phyloP scores from a whole-genome alignment of 2,888 invertebrate genomes.

The Amphipyra tragopoginis region DNA sequence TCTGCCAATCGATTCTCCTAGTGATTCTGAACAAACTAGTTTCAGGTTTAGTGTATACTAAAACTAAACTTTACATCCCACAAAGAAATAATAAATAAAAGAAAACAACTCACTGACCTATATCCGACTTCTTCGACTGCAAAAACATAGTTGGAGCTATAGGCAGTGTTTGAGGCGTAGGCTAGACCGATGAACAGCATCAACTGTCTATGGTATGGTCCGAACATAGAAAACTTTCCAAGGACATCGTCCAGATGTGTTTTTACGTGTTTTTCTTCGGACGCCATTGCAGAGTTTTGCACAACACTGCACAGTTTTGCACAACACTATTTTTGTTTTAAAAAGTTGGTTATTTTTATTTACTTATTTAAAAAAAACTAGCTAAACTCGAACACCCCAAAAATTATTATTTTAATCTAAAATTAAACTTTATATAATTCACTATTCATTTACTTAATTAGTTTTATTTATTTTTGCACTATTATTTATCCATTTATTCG shows the following conservation, averaged over 20 bases:
- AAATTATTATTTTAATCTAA: too few relatives aligned
- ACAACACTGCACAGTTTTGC: not conserved
- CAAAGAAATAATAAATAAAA: too few relatives aligned
- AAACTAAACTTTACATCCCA: too few relatives aligned
- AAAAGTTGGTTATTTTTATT: too few relatives aligned
- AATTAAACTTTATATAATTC: too few relatives aligned
- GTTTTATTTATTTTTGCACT: too few relatives aligned
- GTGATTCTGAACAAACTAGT: too few relatives aligned
- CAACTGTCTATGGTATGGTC: constrained; percentile 89
- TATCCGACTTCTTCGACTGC: constrained; percentile 90
- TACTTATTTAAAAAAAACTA: too few relatives aligned
- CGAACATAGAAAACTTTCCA: constrained; percentile 86
- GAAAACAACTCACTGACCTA: constrained; percentile 64
- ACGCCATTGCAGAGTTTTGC: constrained; percentile 21
- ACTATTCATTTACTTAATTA: too few relatives aligned
- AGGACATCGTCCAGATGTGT: constrained; percentile 79
- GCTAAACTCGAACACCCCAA: too few relatives aligned
- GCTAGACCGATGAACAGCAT: constrained; percentile 89
- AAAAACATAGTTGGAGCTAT: constrained; percentile 91
- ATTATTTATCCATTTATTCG: not conserved
- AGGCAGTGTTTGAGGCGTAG: constrained; percentile 90
- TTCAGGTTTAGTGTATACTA: too few relatives aligned
- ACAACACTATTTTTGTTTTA: not conserved
- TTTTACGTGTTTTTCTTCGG: constrained; percentile 40
- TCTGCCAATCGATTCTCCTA: too few relatives aligned